Base-by-base conservation (phyloP, 2,113 vertebrate genomes). In the Glaucidium brasilianum region DNA sequence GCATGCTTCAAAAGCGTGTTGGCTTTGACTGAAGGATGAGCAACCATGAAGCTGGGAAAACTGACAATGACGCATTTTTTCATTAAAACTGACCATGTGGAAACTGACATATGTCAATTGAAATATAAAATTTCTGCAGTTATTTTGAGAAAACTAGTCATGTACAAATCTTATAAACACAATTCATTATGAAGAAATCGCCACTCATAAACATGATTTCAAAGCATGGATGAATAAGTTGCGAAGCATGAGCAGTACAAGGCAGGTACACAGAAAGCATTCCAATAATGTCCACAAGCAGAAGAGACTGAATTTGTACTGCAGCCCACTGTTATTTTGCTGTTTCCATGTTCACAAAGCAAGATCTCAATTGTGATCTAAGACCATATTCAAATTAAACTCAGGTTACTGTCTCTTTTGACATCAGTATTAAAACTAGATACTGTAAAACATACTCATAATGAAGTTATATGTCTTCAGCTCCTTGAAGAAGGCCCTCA, bases 51-150 rank as follows among this genome's bases (percentile, higher is more conserved):
- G 50, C 41, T 3, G 5, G 67, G 43, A 15, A 96, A 96, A 55
- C 35, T 37, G 59, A 60, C 77, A 85, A 60, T 63, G 75, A 76
- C 2, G 1, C 50, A 49, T 76, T 93, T 94, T 91, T 94, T 90
- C 82, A 94, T 95, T 94, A 94, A 82, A 97, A 64, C 23, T 35
- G 66, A 69, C 74, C 67, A 73, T 76, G 88, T 88, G 82, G 87
- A 92, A 96, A 92, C 39, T 64, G 90, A 88, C 64, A 69, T 8
- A 37, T 9, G 29, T 81, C 89, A 94, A 92, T n/a, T 69, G 77
- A 85, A 91, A 94, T 88, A 86, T 9, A 91, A 56, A 74, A 74
- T 77, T 94, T 63, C 73, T 74, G 71, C 76, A 75, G 87, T 74
- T 91, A 78, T 67, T 96, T 81, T 81, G 47, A 95, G 52, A 96